A percentile compares a stretch with the other conserved stretches of the same genome.
Conservation (phyloP, 2,797 vertebrate genomes). For the Vespertilio murinus region DNA sequence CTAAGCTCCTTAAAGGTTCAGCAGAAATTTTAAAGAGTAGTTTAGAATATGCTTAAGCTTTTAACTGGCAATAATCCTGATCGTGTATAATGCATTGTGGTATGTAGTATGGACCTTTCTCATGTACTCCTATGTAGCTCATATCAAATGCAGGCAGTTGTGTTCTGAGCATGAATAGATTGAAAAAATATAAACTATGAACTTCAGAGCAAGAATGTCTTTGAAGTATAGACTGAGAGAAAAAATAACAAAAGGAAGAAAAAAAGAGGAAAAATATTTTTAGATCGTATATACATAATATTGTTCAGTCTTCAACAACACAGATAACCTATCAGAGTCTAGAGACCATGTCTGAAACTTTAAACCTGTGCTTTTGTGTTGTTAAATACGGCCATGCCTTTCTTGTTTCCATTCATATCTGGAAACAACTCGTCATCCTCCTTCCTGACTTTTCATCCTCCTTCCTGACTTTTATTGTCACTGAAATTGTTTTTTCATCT, state of each 20-base stretch:
- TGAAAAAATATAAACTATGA: not conserved
- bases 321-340: not conserved
- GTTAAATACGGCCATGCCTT: not conserved
- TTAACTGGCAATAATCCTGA: not conserved
- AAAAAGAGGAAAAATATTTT: not conserved
- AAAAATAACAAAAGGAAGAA: not conserved
- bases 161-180: not conserved
- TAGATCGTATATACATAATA: not conserved
- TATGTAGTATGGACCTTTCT: not conserved
- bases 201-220: not conserved
- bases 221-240: not conserved
- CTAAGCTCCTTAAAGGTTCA: not conserved
- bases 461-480: not conserved
- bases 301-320: not conserved
- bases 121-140: not conserved
- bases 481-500: not conserved
- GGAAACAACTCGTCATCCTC: not conserved
- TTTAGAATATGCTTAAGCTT: not conserved
- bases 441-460: not conserved
- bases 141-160: not conserved
- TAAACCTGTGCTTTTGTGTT: not conserved
- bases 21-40: not conserved
- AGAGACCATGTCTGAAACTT: not conserved
- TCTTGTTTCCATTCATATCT: not conserved
- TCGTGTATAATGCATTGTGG: not conserved